Base-by-base conservation (phyloP, 1,140 invertebrate genomes). In the Pseudomyrmex concolor region DNA sequence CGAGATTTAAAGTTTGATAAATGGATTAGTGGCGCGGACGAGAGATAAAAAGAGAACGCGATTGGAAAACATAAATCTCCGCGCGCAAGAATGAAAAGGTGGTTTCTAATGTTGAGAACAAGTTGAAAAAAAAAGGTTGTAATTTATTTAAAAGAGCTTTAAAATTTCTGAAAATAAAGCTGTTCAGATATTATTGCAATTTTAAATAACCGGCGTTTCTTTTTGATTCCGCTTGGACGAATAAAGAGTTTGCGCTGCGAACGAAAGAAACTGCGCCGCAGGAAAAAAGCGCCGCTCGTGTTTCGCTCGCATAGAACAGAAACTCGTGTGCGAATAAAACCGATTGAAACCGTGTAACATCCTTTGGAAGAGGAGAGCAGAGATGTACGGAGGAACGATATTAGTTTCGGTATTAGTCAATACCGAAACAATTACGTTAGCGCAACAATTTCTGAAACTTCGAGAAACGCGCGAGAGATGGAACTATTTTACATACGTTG, bases 401-500 rank as follows among this genome's bases (percentile, higher is more conserved):
- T 34, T 34, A 34, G 34, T 34, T 34, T 34, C 34, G 34, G 15
- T 15, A 12, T 48, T 43, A 66, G 4, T 15, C 34, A 34, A 34
- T 12, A 25, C 13, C 13, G 19, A 67, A 77, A 54, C n/a, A 67
- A 67, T 77, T 55, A 43, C 17, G 25, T 19, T 13, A 34, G 50
- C 34, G 5, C 63, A 25, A 67, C 13, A 45, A 43, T n/a, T 51
- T 77, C 51, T 34, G 73, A 66, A 34, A n/a, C n/a, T 74, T n/a
- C n/a, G 59, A 12, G 17, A 19, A 15, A 17, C 15, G 59, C 15
- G 15, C 15, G 59, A 10, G 15, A 66, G 54, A 55, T n/a, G 73
- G 22, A 77, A 77, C 66, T 77, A 77, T 77, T 77, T 77, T 67
- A 67, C 48, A 67, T 76, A 48, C 8, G 57, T 54, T 48, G 25